A percentile compares a stretch with the other conserved stretches of the same genome.
phyloP scores from a whole-genome alignment of 2,888 invertebrate genomes.

The Amblyteles armatorius region DNA sequence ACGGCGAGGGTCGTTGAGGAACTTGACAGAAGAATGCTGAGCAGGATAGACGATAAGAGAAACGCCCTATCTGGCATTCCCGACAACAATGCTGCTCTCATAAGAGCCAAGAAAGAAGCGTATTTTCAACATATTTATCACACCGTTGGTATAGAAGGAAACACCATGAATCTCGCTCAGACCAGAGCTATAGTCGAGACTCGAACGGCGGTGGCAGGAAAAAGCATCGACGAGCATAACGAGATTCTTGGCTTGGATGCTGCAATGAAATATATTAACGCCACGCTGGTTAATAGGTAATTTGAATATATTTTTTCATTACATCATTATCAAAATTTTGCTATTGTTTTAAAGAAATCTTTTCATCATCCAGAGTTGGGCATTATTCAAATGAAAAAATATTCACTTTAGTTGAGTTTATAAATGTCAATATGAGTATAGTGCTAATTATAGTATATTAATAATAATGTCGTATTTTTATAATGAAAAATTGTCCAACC shows the following conservation, averaged over 20 bases:
- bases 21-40: constrained; percentile 91
- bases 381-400: background rate
- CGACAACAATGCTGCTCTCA: constrained; percentile 91
- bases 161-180: constrained; percentile 97
- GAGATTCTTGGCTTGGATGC: constrained; percentile 97
- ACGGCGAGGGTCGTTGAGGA: constrained; percentile 96
- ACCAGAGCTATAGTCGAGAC: constrained; percentile 97
- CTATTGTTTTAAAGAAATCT: background rate
- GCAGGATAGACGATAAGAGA: constrained; percentile 93
- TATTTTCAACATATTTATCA: constrained; percentile 99
- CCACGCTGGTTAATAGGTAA: constrained; percentile 90
- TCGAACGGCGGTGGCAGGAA: constrained; percentile 93
- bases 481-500: background rate
- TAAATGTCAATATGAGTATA: background rate
- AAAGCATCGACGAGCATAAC: constrained; percentile 98
- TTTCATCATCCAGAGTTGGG: background rate
- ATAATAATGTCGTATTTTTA: background rate
- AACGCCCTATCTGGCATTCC: constrained; percentile 93
- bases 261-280: constrained; percentile 96
- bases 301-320: constrained; percentile 42
- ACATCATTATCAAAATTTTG: background rate
- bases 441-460: background rate
- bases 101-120: constrained; percentile 96
- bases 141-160: constrained; percentile 98
- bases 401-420: background rate